A percentile compares a stretch with the other conserved stretches of the same genome.
Evolutionary conservation across 2,113 vertebrate species (phyloP).

Genomic region (Marmota monax): DNA sequence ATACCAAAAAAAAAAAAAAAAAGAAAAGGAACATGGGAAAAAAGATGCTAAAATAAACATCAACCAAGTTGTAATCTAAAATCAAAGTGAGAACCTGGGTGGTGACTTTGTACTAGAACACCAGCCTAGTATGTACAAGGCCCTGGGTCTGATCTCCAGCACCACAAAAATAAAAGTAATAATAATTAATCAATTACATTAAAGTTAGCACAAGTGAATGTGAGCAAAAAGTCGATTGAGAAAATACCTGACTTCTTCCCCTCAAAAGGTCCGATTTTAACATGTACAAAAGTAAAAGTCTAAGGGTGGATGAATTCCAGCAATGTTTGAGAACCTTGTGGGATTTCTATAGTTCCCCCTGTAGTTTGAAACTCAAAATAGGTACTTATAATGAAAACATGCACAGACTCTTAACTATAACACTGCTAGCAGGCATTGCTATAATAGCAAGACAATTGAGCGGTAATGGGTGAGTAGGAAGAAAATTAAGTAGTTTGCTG

Average conservation of each 20-base stretch:
- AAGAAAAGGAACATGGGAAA: not conserved
- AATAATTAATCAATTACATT: not conserved
- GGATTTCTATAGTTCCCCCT: conserved; percentile 24
- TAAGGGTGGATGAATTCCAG: not conserved
- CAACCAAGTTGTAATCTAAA: not conserved
- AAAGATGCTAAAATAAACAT: conserved; percentile 12
- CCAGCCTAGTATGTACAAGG: not conserved
- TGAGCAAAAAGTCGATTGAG: not conserved
- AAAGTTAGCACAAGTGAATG: not conserved
- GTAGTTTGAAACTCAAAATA: conserved; percentile 59
- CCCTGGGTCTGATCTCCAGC: not conserved
- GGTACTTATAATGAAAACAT: conserved; percentile 54
- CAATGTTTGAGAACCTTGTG: conserved; percentile 19
- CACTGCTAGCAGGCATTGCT: not conserved
- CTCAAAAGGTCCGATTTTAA: not conserved
- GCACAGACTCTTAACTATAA: not conserved
- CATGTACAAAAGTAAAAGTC: not conserved
- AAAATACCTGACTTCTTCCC: not conserved
- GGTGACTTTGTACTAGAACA: not conserved
- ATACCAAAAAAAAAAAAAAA: not conserved
- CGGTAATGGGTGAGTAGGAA: conserved; percentile 74
- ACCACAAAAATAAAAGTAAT: not conserved
- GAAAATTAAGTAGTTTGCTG: conserved; percentile 67
- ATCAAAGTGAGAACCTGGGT: not conserved
- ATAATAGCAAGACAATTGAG: conserved; percentile 66